A percentile compares a stretch with the other conserved stretches of the same genome.
Conservation (phyloP, 2,888 invertebrate genomes). For the Hymenopus coronatus region DNA sequence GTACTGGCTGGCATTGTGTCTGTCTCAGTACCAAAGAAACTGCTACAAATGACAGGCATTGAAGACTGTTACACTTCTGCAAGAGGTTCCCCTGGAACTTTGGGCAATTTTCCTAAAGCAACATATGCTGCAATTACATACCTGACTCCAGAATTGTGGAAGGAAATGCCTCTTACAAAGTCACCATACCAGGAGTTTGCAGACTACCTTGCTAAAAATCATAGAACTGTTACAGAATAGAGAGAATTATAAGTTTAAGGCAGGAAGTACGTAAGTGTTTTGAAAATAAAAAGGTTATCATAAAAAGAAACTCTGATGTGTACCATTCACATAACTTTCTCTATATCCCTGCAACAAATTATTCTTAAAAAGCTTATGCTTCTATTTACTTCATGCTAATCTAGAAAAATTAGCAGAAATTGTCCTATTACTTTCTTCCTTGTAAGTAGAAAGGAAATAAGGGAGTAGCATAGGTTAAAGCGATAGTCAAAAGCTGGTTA, state of each 20-base stretch:
- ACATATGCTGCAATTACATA: slow-evolving; percentile 99
- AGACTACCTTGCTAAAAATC: slow-evolving; percentile 72
- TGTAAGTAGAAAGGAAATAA: no score
- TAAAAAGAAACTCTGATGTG: no score
- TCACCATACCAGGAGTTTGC: slow-evolving; percentile 96
- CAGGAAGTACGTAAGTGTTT: neutral
- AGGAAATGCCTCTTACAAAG: slow-evolving; percentile 88
- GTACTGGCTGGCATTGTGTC: slow-evolving; percentile 99
- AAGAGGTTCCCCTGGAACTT: slow-evolving; percentile 94
- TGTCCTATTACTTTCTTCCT: no score
- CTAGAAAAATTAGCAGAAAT: no score
- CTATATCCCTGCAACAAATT: no score
- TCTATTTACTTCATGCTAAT: no score
- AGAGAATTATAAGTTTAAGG: slow-evolving; percentile 12
- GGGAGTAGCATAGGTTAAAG: no score
- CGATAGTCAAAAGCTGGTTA: no score
- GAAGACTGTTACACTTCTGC: slow-evolving; percentile 99
- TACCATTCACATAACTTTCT: no score
- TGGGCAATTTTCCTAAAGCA: slow-evolving; percentile 98
- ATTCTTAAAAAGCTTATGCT: no score
- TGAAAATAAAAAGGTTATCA: neutral
- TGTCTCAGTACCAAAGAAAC: slow-evolving; percentile 98
- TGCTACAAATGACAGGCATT: slow-evolving; percentile 98
- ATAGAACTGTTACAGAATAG: slow-evolving; percentile 17
- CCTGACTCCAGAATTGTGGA: slow-evolving; percentile 98